Evolutionary conservation across 2,888 invertebrate species (phyloP).

Genomic region (Acrocyrtus sp.): DNA sequence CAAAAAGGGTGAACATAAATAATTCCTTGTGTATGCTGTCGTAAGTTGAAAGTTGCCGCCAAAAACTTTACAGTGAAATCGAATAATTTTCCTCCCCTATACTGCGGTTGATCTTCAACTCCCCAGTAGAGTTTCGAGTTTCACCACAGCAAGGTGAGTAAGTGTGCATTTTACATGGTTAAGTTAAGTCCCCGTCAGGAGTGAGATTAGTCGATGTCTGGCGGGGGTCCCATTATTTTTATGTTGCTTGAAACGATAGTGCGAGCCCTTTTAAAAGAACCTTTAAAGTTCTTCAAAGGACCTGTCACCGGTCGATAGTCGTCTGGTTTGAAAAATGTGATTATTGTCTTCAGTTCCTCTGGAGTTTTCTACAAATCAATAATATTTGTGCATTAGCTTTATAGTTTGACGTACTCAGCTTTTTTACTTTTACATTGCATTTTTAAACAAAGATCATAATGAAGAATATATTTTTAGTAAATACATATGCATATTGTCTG

Average conservation of each 20-base stretch:
- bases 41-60: neutral
- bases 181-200: slow-evolving; percentile 8
- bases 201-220: slow-evolving; percentile 19
- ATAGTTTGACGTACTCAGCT: too few species aligned
- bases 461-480: too few species aligned
- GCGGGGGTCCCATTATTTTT: slow-evolving; percentile 37
- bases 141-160: slow-evolving; percentile 52
- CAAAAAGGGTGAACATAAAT: too few species aligned
- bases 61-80: neutral
- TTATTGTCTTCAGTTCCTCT: neutral
- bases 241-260: neutral
- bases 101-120: slow-evolving; percentile 50
- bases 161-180: slow-evolving; percentile 45
- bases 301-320: neutral
- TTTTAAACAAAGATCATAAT: too few species aligned
- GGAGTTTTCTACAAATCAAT: neutral
- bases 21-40: too few species aligned
- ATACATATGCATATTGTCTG: too few species aligned
- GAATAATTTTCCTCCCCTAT: slow-evolving; percentile 36
- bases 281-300: slow-evolving; percentile 18
- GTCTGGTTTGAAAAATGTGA: neutral
- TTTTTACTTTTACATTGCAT: too few species aligned
- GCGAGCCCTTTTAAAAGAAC: slow-evolving; percentile 23
- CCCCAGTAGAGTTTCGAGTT: slow-evolving; percentile 18
- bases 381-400: too few species aligned